Conservation (phyloP, 2,797 vertebrate genomes). For the Gadopsis marmoratus region DNA sequence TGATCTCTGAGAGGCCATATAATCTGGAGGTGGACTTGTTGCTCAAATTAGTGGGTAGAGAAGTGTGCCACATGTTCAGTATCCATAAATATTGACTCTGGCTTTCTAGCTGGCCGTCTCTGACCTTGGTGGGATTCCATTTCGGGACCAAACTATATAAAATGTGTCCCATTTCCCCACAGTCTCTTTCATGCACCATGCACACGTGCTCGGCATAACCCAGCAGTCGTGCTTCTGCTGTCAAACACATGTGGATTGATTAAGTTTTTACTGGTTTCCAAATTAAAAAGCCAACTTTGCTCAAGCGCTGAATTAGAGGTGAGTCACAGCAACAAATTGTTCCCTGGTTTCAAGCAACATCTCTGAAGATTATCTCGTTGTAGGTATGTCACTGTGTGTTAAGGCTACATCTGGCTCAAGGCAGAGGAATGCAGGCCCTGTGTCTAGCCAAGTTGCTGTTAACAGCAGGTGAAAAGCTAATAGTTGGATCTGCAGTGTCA, state of each 20-base stretch:
- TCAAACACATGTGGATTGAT: constrained; percentile 82
- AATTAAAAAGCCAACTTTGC: constrained; percentile 71
- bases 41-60: constrained; percentile 92
- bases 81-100: constrained; percentile 95
- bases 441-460: constrained; percentile 95
- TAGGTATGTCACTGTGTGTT: constrained; percentile 77
- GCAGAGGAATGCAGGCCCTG: constrained; percentile 89
- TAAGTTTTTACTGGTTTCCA: constrained; percentile 73
- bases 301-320: constrained; percentile 53
- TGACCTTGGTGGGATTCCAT: constrained; percentile 93
- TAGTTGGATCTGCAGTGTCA: constrained; percentile 94
- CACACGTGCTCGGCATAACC: constrained; percentile 53
- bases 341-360: constrained; percentile 55
- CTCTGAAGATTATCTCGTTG: constrained; percentile 70
- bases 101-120: constrained; percentile 90
- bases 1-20: constrained; percentile 85
- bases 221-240: constrained; percentile 79
- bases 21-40: constrained; percentile 88
- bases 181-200: constrained; percentile 75
- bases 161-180: constrained; percentile 79
- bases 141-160: constrained; percentile 81
- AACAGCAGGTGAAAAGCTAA: constrained; percentile 94
- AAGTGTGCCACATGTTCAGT: constrained; percentile 89
- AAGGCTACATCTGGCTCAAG: constrained; percentile 81
- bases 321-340: constrained; percentile 55